Base-by-base conservation (phyloP, 2,113 vertebrate genomes). In the Suncus etruscus region DNA sequence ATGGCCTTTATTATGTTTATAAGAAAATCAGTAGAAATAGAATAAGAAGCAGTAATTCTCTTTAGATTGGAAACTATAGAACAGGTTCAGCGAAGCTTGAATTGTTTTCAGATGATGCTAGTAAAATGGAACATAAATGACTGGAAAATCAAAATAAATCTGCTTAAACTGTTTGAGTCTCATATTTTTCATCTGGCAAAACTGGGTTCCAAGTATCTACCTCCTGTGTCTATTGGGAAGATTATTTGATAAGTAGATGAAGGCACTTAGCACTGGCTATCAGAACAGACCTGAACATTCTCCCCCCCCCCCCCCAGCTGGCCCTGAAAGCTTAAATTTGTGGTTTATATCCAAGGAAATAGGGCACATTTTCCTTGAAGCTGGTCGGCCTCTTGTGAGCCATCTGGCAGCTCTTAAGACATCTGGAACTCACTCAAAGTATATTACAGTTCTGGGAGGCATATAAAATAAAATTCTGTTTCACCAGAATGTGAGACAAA, bases 341-440 rank as follows among this genome's bases (percentile, higher is more conserved):
- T 94, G 66, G 75, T 92, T 91, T 61, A 83, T 66, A 75, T 74
- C 73, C 80, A 94, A 94, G 45, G 32, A 93, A 92, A 94, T 51
- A 20, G 68, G 76, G 29, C 73, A 70, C 77, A 86, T 90, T 95
- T 95, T 95, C 79, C 93, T 94, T 89, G 89, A 95, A 95, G 87
- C 70, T 95, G 68, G 72, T 77, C 76, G 86, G 94, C 51, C 83
- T 95, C 91, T 95, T 1, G 3, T 93, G 63, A 91, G 83, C 82
- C 93, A 94, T 95, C 89, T 96, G 95, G 87, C 68, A 91, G 95
- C 94, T 95, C 85, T 96, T 94, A 93, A 90, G 76, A 94, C 91
- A 95, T 93, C 94, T 95, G 95, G 94, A 95, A 96, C 83, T 92
- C 83, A 93, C 87, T 95, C 87, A 75, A 89, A 90, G 48, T 92